Conservation (phyloP, 1,140 invertebrate genomes). For the Euwallacea fornicatus region DNA sequence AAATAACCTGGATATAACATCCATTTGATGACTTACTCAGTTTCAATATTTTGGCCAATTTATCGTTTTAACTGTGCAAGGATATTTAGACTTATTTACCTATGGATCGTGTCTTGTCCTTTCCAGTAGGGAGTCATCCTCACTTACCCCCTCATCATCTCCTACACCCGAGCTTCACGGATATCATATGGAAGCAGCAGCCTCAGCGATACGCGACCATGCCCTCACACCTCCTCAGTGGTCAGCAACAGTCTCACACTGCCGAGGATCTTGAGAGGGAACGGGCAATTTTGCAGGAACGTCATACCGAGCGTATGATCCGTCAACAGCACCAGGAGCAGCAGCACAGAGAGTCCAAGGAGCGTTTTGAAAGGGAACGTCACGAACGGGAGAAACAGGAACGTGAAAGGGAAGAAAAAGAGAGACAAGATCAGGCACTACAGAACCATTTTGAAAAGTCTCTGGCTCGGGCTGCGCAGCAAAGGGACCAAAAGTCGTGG, state of each 20-base stretch:
- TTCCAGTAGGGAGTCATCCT: slow-evolving; percentile 50
- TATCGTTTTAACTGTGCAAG: too few relatives aligned
- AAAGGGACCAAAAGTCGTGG: slow-evolving; percentile 48
- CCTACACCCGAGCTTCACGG: slow-evolving; percentile 53
- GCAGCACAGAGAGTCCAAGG: slow-evolving; percentile 59
- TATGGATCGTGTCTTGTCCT: neutral
- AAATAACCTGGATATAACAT: too few relatives aligned
- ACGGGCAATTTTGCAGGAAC: slow-evolving; percentile 46
- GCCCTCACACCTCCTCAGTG: slow-evolving; percentile 50
- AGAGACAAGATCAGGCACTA: slow-evolving; percentile 72
- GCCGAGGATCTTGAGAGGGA: slow-evolving; percentile 63
- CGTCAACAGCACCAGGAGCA: slow-evolving; percentile 57
- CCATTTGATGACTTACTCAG: too few relatives aligned
- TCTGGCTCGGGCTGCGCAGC: slow-evolving; percentile 76
- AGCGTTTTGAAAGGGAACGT: slow-evolving; percentile 54
- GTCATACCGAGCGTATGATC: slow-evolving; percentile 45
- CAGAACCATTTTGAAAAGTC: slow-evolving; percentile 91
- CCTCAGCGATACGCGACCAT: slow-evolving; percentile 52
- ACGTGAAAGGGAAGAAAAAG: slow-evolving; percentile 61
- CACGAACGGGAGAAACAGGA: slow-evolving; percentile 60
- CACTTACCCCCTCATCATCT: slow-evolving; percentile 56
- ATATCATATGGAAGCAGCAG: slow-evolving; percentile 51
- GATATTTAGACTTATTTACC: too few relatives aligned
- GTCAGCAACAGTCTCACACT: slow-evolving; percentile 30
- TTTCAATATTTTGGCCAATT: too few relatives aligned